Percentiles rank a stretch among this genome's conserved stretches.
Evolutionary conservation across 2,797 vertebrate species (phyloP).

Genomic region (Microcaecilia unicolor): DNA sequence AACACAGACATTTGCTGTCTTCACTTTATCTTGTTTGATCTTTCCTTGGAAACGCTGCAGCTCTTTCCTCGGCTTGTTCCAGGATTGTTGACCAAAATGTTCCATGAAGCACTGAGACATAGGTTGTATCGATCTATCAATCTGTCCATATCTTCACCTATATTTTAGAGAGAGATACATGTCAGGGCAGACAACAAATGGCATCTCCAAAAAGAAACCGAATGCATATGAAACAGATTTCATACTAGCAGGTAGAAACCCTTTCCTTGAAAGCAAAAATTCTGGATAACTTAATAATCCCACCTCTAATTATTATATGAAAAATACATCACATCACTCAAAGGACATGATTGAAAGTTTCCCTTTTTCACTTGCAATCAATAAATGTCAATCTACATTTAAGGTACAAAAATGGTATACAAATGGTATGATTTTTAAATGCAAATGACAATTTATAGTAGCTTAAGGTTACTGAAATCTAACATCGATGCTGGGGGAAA

Average conservation of each 20-base stretch:
- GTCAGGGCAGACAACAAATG: too few relatives aligned
- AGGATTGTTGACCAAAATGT: too few relatives aligned
- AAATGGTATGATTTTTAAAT: too few relatives aligned
- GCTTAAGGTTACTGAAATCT: neutral
- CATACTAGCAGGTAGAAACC: neutral
- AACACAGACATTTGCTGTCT: too few relatives aligned
- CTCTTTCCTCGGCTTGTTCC: too few relatives aligned
- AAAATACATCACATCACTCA: neutral
- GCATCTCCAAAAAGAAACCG: neutral
- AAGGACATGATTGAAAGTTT: neutral
- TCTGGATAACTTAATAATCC: constrained; percentile 1
- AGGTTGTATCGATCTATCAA: too few relatives aligned
- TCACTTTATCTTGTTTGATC: too few relatives aligned
- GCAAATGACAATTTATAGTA: too few relatives aligned
- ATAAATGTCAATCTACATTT: neutral
- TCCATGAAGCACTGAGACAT: too few relatives aligned
- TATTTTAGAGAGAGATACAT: neutral
- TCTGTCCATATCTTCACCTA: neutral
- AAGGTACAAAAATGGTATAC: too few relatives aligned
- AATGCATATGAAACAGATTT: neutral
- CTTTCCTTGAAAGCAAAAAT: neutral
- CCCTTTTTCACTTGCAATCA: neutral
- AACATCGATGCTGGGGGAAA: neutral
- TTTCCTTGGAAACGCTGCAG: too few relatives aligned
- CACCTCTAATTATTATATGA: neutral